These are phyloP conservation scores for Polylopha cassiicola DNA, from an alignment of 2,888 invertebrate genomes.

Conservation along the genomic window DNA sequence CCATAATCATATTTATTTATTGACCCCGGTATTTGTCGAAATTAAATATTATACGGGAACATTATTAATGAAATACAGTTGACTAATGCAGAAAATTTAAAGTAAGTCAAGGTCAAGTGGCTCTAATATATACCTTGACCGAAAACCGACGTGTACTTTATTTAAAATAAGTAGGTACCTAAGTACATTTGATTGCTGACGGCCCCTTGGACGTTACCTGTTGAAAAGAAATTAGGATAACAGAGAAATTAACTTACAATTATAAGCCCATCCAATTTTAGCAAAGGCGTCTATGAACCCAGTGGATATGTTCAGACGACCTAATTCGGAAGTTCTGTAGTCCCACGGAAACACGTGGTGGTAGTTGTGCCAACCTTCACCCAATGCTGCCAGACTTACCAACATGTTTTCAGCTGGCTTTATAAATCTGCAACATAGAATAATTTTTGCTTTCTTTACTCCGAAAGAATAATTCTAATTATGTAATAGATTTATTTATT, in stretches of 20 bases:
- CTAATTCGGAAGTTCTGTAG: constrained; percentile 82
- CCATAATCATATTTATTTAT: too few species aligned
- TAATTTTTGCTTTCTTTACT: neutral
- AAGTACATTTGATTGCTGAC: too few species aligned
- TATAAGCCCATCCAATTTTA: constrained; percentile 88
- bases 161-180: too few species aligned
- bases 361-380: constrained; percentile 91
- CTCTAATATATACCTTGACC: too few species aligned
- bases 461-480: constrained; percentile 2
- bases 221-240: neutral
- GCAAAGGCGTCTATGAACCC: constrained; percentile 88
- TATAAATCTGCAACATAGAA: constrained; percentile 75
- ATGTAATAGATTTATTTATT: too few species aligned
- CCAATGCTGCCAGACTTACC: constrained; percentile 85
- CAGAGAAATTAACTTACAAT: constrained; percentile 68
- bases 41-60: too few species aligned
- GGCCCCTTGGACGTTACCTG: too few species aligned
- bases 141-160: too few species aligned
- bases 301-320: constrained; percentile 85
- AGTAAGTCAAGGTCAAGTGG: too few species aligned
- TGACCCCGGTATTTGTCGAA: too few species aligned
- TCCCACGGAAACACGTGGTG: constrained; percentile 88
- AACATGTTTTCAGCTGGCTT: constrained; percentile 83
- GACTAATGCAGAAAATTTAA: too few species aligned
- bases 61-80: too few species aligned